Base-by-base conservation (phyloP, 1,140 invertebrate genomes). In the Orussus abietinus region DNA sequence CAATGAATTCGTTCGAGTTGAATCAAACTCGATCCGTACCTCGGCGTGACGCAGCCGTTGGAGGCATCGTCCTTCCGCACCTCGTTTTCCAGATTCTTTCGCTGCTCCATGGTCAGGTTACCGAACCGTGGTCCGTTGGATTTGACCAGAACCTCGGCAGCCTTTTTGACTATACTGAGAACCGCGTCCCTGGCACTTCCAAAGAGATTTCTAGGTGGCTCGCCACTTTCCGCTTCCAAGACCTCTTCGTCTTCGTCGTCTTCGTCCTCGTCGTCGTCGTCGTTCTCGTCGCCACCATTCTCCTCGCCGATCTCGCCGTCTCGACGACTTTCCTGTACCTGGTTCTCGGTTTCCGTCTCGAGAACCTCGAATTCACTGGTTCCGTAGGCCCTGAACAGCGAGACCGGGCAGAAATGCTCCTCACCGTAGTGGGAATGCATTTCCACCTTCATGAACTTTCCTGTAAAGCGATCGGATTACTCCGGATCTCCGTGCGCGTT, bases 321-420 rank as follows among this genome's bases (percentile, higher is more conserved):
- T 58, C 82, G 72, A 45, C 1, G 32, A 30, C 0, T 45, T 30
- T 31, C 14, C 25, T 60, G 58, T 40, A 55, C 51, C 7, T 82
- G 78, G 31, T 71, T 74, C 9, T 78, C 77, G 35, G 83, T 85
- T 55, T 88, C 86, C 20, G 84, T 88, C 62, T 89, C 86, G 3
- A 89, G 66, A 6, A 92, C 89, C 66, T 93, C 90, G 61, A 90
- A 90, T 62, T 93, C 90, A 29, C 87, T 91, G 3, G 89, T 92
- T 5, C 94, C 94, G 64, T 89, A 96, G 3, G 92, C 87, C 25
- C 89, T 80, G 68, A 96, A 89, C 10, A 95, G 74, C 4, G 91
- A 96, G 31, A 99, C 78, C 0, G 96, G 96, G 69, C 97, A 99
- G 63, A 92, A 99, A 65, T 99, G 96, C 71, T 99, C 95, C 3